Base-by-base conservation (phyloP, 2,888 invertebrate genomes). In the Gibbula magus region DNA sequence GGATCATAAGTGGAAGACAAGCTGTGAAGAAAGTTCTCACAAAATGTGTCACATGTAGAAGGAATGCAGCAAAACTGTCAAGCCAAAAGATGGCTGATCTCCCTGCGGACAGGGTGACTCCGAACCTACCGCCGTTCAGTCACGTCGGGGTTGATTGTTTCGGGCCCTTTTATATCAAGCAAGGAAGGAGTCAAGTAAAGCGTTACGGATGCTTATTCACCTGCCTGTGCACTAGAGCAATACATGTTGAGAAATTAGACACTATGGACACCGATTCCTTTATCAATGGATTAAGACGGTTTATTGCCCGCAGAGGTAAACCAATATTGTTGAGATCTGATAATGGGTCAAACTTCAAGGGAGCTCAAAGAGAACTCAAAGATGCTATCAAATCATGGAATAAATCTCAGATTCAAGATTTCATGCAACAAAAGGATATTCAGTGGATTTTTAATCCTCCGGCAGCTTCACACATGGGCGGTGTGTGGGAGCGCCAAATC, bases 361-460 rank as follows among this genome's bases (percentile, higher is more conserved):
- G 82, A 10, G 70, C 77, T 4, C 13, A 67, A 35, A 75, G 78
- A 29, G 74, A 77, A 8, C 32, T 81, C 10, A 53, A 74, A 35
- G 52, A 45, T 1, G 75, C 67, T 25, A 75, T 29, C 22, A 22
- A 61, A 0, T 51, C 22, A 13, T 51, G 66, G 39, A 80, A 74
- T 29, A 73, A 54, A 39, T 20, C 32, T 54, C 32, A 52, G 5
- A 16, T 83, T 4, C 39, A 76, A 7, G 32, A 73, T 35, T 77
- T 54, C 51, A 77, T 82, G 7, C 18, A 29, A 13, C 22, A 79
- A 53, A 20, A 75, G 16, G 52, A 74, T 1, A 75, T 78, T 18
- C 29, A 29, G 13, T 84, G 83, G 83, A 73, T 61, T 1, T 82
- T 85, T 53, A 85, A 85, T 53, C 78, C 83, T n/a, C 85, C 85